phyloP scores from a whole-genome alignment of 37 sponge, comb jelly and placozoan species.

The Aplysina aerophoba region DNA sequence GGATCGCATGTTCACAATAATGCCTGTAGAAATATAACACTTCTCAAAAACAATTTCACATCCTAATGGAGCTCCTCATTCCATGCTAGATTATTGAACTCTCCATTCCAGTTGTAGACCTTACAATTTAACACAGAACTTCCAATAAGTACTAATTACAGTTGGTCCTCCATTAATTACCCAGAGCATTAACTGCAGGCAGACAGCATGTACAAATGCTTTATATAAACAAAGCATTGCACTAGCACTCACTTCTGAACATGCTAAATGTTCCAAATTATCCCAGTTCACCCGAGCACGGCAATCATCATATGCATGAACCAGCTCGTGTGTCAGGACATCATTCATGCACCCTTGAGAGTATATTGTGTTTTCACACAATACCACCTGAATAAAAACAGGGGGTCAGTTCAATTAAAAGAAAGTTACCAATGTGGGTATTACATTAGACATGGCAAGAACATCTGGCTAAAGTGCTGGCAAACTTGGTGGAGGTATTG shows the following conservation, averaged over 20 bases:
- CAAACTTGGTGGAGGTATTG: not conserved
- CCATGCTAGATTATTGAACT: too few relatives aligned
- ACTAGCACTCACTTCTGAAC: slow-evolving; percentile 73
- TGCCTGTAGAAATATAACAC: too few relatives aligned
- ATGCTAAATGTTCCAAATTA: slow-evolving; percentile 86
- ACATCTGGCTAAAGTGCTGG: not conserved
- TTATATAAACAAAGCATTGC: too few relatives aligned
- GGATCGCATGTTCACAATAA: too few relatives aligned
- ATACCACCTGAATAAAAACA: slow-evolving; percentile 61
- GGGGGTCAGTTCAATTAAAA: not conserved
- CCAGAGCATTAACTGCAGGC: too few relatives aligned
- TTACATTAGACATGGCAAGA: not conserved
- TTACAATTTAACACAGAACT: too few relatives aligned
- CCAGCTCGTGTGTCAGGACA: slow-evolving; percentile 88
- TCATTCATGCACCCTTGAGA: slow-evolving; percentile 85
- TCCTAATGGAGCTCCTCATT: too few relatives aligned
- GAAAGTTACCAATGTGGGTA: not conserved
- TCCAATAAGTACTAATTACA: too few relatives aligned
- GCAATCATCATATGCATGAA: slow-evolving; percentile 90
- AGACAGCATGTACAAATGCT: too few relatives aligned
- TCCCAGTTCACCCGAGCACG: slow-evolving; percentile 81
- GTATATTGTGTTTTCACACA: slow-evolving; percentile 92
- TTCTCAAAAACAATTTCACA: too few relatives aligned
- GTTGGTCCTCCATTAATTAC: too few relatives aligned
- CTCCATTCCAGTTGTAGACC: too few relatives aligned